Base-by-base conservation (phyloP, 1,140 invertebrate species). In the Nymphalis io region DNA sequence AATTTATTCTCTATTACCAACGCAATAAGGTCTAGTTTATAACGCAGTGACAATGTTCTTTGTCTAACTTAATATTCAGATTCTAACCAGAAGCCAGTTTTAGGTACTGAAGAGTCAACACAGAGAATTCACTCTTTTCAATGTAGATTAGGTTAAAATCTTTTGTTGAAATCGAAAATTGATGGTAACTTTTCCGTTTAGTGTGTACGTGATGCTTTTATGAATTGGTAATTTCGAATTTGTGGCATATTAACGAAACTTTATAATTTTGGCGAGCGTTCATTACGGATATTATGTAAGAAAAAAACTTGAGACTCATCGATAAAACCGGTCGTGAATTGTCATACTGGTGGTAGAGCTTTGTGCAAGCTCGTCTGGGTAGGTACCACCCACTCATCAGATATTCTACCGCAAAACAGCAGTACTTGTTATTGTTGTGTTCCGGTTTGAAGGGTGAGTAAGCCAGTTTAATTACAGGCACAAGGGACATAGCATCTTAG, bases 41-140 rank as follows among this genome's bases (percentile, higher is more conserved):
- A 18, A 18, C 16, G 46, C 6, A 18, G 13, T 42, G 8, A 4
- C 18, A 1, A 2, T 53, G 20, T 53, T 53, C 48, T 53, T 53
- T 53, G 48, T 46, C 21, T 33, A 33, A 33, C 48, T 21, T 53
- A 53, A 53, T 53, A 53, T 53, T 53, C 20, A 53, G 48, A 53
- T 53, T 20, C 48, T 21, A 53, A 53, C 48, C 48, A 53, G 48
- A 53, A 18, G 20, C 18, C 18, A 10, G 20, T 53, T 53, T 53
- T 53, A 20, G 48, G 10, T 13, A 53, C 18, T 18, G 46, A 8
- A 10, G 16, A 48, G 46, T 46, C 44, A 5, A 53, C 20, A 10
- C 48, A 21, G 20, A 18, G 48, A 53, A 13, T 10, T 12, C 21
- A 21, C 48, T 53, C 13, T 48, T 18, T 48, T 48, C 46, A 16